A percentile compares a stretch with the other conserved stretches of the same genome.
phyloP scores from a whole-genome alignment of 2,113 vertebrate genomes.

The Astatotilapia flaviijosephi region DNA sequence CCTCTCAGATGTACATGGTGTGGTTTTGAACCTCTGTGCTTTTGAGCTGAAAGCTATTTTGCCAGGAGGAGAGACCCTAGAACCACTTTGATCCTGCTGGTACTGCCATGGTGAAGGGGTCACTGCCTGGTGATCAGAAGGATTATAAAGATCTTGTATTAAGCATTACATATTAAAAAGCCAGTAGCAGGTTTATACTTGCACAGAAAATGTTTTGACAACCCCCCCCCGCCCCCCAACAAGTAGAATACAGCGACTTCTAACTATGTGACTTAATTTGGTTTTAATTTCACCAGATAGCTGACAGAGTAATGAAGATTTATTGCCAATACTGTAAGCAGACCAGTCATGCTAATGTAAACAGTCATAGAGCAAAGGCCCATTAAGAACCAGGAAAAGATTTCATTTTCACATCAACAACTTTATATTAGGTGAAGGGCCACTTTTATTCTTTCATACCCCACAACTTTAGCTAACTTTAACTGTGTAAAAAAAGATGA shows the following conservation, averaged over 20 bases:
- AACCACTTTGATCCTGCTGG: constrained; percentile 45
- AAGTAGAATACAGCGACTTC: background rate
- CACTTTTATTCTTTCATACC: background rate
- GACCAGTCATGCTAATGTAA: background rate
- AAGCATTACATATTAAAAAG: background rate
- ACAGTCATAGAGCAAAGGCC: rapidly evolving
- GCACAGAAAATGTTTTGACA: background rate
- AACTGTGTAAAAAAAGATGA: background rate
- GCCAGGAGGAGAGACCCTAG: constrained; percentile 29
- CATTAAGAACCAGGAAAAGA: background rate
- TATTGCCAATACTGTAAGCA: background rate
- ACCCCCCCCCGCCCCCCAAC: background rate
- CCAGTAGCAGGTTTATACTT: background rate
- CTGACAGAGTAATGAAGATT: background rate
- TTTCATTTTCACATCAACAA: background rate
- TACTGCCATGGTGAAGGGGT: constrained; percentile 71
- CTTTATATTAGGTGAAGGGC: background rate
- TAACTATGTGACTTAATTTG: background rate
- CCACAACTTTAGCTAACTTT: background rate
- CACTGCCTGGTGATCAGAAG: constrained; percentile 25
- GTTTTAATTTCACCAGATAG: background rate
- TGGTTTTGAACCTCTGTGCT: constrained; percentile 47
- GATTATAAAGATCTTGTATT: background rate
- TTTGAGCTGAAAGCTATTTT: constrained; percentile 68
- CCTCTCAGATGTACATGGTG: background rate